These are phyloP conservation scores for Orthosia gracilis DNA, from an alignment of 2,888 invertebrate species.

Conservation along the genomic window DNA sequence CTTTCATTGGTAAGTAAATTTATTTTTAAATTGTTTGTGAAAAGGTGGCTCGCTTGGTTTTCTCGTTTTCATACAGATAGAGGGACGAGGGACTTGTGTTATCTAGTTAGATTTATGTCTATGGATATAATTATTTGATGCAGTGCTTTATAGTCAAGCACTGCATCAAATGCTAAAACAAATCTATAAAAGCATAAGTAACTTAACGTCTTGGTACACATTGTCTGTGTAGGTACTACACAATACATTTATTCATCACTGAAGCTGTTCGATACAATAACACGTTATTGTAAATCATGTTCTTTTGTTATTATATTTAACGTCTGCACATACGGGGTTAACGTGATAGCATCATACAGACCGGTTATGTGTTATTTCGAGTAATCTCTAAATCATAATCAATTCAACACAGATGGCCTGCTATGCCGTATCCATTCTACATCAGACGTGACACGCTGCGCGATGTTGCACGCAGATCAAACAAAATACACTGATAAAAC, in stretches of 20 bases:
- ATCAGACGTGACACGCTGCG: slow-evolving; percentile 30
- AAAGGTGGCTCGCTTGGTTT: too few relatives aligned
- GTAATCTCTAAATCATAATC: slow-evolving; percentile 37
- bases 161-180: too few relatives aligned
- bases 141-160: background rate
- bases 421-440: slow-evolving; percentile 8
- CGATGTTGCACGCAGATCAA: slow-evolving; percentile 31
- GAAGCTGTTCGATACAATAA: slow-evolving; percentile 2
- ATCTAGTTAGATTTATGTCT: too few relatives aligned
- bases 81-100: too few relatives aligned
- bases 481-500: slow-evolving; percentile 39
- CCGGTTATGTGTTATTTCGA: background rate
- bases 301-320: slow-evolving; percentile 8
- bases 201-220: background rate
- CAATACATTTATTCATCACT: slow-evolving; percentile 12
- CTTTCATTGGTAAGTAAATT: too few relatives aligned
- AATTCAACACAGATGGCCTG: slow-evolving; percentile 33
- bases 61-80: too few relatives aligned
- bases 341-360: background rate
- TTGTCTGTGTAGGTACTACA: background rate
- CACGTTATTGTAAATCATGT: background rate
- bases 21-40: too few relatives aligned
- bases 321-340: background rate
- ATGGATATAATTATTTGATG: background rate
- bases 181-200: background rate